Conservation (phyloP, 2,797 vertebrate genomes). For the Antrozous pallidus region DNA sequence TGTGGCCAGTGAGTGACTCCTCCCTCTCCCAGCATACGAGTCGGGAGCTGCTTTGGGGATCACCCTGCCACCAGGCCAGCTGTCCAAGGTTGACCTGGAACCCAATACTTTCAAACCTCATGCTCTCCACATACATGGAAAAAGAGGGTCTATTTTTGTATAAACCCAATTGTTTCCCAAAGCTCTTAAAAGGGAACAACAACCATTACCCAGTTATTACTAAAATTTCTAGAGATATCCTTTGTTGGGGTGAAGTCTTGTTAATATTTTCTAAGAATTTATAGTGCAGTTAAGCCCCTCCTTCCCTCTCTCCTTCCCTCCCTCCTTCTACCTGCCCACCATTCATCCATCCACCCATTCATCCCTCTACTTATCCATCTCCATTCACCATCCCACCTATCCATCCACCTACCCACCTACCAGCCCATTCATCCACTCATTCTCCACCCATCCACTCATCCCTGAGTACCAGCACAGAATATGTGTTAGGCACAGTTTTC, state of each 20-base stretch:
- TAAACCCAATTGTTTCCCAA: neutral
- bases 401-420: neutral
- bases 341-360: accelerated
- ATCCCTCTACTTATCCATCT: neutral
- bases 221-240: neutral
- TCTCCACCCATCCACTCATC: neutral
- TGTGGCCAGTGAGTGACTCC: conserved; percentile 91
- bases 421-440: too few species aligned
- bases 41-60: neutral
- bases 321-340: accelerated
- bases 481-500: neutral
- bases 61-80: neutral
- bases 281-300: too few species aligned
- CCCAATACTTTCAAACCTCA: neutral
- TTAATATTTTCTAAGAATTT: neutral
- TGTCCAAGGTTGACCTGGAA: neutral
- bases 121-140: accelerated
- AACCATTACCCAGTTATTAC: neutral
- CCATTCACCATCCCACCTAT: neutral
- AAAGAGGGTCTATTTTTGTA: neutral
- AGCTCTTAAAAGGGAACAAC: neutral
- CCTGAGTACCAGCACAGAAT: neutral
- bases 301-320: neutral
- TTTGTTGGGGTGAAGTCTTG: neutral
- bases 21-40: conserved; percentile 17